These are phyloP conservation scores for Acanthurus lineatus DNA, from an alignment of 2,797 vertebrate species.

Conservation along the genomic window DNA sequence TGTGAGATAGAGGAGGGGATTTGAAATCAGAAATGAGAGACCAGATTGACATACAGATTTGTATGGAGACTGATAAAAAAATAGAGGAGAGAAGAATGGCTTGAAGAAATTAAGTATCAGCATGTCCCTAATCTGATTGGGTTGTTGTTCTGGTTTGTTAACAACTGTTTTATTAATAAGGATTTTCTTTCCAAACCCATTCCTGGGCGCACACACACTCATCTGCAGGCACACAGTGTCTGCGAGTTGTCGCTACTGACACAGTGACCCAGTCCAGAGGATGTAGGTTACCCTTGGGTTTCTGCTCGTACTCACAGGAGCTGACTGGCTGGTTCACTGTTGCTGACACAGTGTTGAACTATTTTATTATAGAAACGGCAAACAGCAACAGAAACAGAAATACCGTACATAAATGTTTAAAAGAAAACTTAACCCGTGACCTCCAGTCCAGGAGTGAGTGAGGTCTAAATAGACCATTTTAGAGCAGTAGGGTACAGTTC, in stretches of 20 bases:
- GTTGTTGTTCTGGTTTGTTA: constrained; percentile 30
- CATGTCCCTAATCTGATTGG: constrained; percentile 23
- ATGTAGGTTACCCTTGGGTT: constrained; percentile 71
- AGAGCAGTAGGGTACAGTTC: not conserved
- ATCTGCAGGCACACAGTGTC: constrained; percentile 32
- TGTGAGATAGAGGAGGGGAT: constrained; percentile 2
- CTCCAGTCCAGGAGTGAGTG: fast-evolving
- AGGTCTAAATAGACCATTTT: not conserved
- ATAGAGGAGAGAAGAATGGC: constrained; percentile 1
- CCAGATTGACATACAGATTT: constrained; percentile 30
- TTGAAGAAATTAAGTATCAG: not conserved
- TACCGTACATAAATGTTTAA: not conserved
- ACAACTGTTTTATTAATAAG: constrained; percentile 54
- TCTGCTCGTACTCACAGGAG: constrained; percentile 48
- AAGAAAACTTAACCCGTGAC: not conserved
- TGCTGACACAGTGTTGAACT: constrained; percentile 44
- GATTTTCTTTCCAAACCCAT: constrained; percentile 7
- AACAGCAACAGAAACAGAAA: not conserved
- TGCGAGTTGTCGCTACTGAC: constrained; percentile 64
- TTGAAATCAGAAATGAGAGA: constrained; percentile 17
- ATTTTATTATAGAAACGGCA: constrained; percentile 7
- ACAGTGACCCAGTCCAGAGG: constrained; percentile 79
- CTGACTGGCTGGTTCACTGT: constrained; percentile 42
- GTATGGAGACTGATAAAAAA: not conserved
- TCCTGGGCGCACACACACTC: not conserved